Evolutionary conservation across 2,888 invertebrate genomes (phyloP).

Genomic region (Pseudococcus longispinus): DNA sequence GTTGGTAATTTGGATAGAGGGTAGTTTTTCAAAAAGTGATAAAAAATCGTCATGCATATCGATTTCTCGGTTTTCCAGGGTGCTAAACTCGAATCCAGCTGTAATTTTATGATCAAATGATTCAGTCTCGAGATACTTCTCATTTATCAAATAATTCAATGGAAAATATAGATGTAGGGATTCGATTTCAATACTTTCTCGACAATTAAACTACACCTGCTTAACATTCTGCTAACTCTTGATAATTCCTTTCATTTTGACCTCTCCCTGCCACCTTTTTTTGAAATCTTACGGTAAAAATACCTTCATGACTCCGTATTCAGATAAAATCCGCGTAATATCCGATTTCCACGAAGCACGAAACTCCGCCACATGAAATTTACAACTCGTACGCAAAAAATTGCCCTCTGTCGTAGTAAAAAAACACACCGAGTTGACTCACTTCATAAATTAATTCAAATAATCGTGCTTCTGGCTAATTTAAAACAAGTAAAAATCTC

Average conservation of each 20-base stretch:
- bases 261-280: background rate
- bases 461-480: conserved; percentile 15
- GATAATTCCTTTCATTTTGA: background rate
- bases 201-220: too few relatives aligned
- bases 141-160: background rate
- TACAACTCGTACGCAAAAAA: background rate
- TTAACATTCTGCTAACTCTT: background rate
- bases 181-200: too few relatives aligned
- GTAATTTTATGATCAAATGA: background rate
- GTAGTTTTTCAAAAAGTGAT: background rate
- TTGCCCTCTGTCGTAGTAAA: background rate
- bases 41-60: background rate
- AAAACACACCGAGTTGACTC: background rate
- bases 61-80: background rate
- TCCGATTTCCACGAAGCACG: background rate
- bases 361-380: background rate
- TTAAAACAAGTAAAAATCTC: background rate
- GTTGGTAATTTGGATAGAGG: background rate
- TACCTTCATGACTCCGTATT: background rate
- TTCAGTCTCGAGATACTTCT: background rate
- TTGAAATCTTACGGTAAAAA: background rate
- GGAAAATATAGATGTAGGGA: background rate
- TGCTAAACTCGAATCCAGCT: background rate
- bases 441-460: background rate
- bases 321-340: background rate